These are phyloP conservation scores for Papilio elwesi DNA, from an alignment of 2,888 invertebrate genomes.

Conservation along the genomic window DNA sequence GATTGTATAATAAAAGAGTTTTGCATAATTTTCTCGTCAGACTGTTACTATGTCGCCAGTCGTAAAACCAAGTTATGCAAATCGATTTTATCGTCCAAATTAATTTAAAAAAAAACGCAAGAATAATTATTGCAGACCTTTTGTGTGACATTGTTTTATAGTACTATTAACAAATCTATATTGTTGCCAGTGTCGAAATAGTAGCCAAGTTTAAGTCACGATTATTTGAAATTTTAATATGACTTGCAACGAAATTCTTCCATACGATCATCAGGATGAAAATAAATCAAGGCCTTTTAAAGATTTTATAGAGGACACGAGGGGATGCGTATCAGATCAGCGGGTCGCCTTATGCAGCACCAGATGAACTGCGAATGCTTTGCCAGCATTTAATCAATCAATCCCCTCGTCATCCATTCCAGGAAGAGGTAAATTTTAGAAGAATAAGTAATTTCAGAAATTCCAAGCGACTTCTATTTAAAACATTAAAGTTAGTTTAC, in stretches of 20 bases:
- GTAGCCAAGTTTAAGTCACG: no score
- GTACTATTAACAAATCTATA: neutral
- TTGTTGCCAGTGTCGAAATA: neutral
- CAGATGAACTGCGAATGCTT: no score
- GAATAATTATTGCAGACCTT: slow-evolving; percentile 7
- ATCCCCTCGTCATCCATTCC: no score
- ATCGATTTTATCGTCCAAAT: slow-evolving; percentile 8
- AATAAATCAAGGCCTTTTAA: no score
- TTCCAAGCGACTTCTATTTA: neutral
- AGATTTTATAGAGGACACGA: no score
- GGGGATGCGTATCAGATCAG: no score
- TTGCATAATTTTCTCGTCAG: slow-evolving; percentile 14
- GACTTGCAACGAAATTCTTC: no score
- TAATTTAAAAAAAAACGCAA: slow-evolving; percentile 20
- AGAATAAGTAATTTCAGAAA: neutral
- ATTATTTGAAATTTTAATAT: no score
- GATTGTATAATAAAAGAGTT: slow-evolving; percentile 5
- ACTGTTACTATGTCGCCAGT: slow-evolving; percentile 9
- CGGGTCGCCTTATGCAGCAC: no score
- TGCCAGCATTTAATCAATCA: no score
- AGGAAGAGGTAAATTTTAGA: no score
- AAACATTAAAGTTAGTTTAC: neutral
- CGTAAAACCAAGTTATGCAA: slow-evolving; percentile 13
- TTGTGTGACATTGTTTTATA: neutral
- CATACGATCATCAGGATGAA: no score